Evolutionary conservation across 1,140 invertebrate species (phyloP).

Genomic region (Rhyacophila brunnea): DNA sequence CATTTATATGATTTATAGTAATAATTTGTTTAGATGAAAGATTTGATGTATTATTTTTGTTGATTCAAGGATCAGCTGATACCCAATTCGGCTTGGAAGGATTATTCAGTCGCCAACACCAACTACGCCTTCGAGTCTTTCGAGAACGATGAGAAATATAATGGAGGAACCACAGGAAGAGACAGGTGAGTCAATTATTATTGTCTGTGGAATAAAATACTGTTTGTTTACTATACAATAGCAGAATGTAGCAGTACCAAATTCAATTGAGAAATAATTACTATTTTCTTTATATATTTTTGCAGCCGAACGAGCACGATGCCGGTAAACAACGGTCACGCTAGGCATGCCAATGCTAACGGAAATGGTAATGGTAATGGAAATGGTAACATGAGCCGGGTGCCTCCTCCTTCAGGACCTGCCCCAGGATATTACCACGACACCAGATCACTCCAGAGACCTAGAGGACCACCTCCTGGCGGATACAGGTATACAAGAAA

Average conservation of each 20-base stretch:
- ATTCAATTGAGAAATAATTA: no score
- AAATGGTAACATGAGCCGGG: slow-evolving; percentile 26
- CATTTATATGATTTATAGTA: no score
- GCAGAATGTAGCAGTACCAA: not conserved
- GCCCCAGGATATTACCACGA: slow-evolving; percentile 58
- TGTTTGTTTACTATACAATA: not conserved
- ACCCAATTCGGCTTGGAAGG: slow-evolving; percentile 81
- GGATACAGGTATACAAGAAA: slow-evolving; percentile 37
- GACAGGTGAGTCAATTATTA: slow-evolving; percentile 22
- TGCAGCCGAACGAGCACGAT: slow-evolving; percentile 26
- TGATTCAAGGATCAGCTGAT: slow-evolving; percentile 75
- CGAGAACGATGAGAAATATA: slow-evolving; percentile 71
- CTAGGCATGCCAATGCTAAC: slow-evolving; percentile 37
- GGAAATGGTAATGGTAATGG: not conserved
- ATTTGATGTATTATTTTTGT: slow-evolving; percentile 17
- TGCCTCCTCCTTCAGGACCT: slow-evolving; percentile 43
- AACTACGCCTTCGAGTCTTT: slow-evolving; percentile 87
- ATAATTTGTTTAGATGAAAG: no score
- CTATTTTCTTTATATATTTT: no score
- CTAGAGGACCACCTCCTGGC: slow-evolving; percentile 41
- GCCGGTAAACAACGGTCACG: slow-evolving; percentile 37
- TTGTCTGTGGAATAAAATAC: not conserved
- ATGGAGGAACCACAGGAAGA: slow-evolving; percentile 43
- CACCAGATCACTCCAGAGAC: slow-evolving; percentile 61
- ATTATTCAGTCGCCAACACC: slow-evolving; percentile 78